Conservation (phyloP, 2,113 vertebrate genomes). For the Microtus montanus region DNA sequence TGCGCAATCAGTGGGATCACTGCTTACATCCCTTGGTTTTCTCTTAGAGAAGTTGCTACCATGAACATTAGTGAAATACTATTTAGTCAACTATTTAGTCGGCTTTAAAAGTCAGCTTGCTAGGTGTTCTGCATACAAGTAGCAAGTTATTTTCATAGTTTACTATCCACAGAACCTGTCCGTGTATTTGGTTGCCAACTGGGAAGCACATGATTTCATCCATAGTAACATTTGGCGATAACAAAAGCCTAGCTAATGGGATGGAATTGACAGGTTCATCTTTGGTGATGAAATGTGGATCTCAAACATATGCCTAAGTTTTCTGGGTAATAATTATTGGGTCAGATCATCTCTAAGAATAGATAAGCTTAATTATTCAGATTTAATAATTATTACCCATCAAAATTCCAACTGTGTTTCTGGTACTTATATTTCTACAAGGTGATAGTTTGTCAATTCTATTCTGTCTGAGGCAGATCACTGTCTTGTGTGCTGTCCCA, state of each 20-base stretch:
- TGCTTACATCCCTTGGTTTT: neutral
- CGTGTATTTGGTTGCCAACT: neutral
- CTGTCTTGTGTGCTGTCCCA: neutral
- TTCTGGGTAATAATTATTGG: slow-evolving; percentile 79
- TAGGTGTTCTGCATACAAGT: neutral
- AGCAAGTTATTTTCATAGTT: neutral
- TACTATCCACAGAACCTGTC: neutral
- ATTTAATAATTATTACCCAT: slow-evolving; percentile 79
- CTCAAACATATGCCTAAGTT: slow-evolving; percentile 64
- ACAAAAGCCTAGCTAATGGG: slow-evolving; percentile 27
- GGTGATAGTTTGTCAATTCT: slow-evolving; percentile 35
- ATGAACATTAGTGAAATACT: neutral
- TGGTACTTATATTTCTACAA: slow-evolving; percentile 49
- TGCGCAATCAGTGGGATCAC: neutral
- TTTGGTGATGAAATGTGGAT: slow-evolving; percentile 52
- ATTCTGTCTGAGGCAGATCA: neutral
- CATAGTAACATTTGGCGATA: neutral
- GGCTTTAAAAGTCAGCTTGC: slow-evolving; percentile 8
- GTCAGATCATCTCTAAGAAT: slow-evolving; percentile 78
- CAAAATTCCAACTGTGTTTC: slow-evolving; percentile 70
- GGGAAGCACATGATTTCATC: slow-evolving; percentile 12
- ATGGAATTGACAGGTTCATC: slow-evolving; percentile 65
- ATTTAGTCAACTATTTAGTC: neutral
- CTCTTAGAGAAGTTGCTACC: neutral
- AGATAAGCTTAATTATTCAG: slow-evolving; percentile 79